A percentile compares a stretch with the other conserved stretches of the same genome.
phyloP scores from a whole-genome alignment of 2,888 invertebrate genomes.

The Xestia rhomboidea region DNA sequence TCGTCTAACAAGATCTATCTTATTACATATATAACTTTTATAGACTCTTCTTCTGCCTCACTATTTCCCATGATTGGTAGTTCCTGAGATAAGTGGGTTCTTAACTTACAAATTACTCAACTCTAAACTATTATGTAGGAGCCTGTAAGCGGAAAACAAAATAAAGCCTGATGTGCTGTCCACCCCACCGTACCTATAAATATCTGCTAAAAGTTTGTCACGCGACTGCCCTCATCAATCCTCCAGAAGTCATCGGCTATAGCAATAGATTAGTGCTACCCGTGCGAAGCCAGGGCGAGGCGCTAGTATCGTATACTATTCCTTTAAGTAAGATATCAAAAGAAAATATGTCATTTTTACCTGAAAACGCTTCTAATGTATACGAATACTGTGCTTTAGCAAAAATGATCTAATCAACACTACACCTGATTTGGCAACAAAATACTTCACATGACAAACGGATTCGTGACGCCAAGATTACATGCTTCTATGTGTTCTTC shows the following conservation, averaged over 20 bases:
- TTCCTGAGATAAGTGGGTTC: not conserved
- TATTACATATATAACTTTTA: too few relatives aligned
- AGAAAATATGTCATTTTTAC: not conserved
- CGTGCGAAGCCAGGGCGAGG: not conserved
- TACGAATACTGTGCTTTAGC: not conserved
- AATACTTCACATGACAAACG: not conserved
- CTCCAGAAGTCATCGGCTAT: not conserved
- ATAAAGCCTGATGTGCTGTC: not conserved
- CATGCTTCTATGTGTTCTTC: not conserved
- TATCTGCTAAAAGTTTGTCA: not conserved
- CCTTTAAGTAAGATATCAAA: not conserved
- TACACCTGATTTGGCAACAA: not conserved
- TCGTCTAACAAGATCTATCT: not conserved
- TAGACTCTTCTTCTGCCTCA: not conserved
- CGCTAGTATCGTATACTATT: not conserved
- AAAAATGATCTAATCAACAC: not conserved
- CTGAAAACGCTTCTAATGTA: not conserved
- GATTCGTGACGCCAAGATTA: not conserved
- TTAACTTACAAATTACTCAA: not conserved
- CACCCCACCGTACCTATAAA: not conserved
- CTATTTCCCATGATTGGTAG: not conserved
- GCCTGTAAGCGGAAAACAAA: not conserved
- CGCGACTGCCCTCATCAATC: not conserved
- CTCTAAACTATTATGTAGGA: not conserved
- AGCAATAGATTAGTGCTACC: not conserved